Evolutionary conservation across 1,140 invertebrate genomes (phyloP).

Genomic region (Panagrolaimus sp.): DNA sequence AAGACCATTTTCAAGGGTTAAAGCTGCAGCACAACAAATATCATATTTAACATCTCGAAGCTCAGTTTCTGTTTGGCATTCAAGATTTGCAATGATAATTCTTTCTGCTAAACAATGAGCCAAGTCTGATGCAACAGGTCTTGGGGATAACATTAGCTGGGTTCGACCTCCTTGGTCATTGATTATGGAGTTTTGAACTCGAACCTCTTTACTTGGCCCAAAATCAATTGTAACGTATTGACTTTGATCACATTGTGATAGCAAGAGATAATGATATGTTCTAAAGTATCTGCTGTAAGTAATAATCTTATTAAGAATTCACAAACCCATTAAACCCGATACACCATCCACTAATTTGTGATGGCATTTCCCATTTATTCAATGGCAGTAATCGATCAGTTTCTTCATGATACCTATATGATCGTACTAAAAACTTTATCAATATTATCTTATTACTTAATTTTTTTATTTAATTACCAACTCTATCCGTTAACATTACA

Average conservation of each 20-base stretch:
- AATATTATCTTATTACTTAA: conserved; percentile 4
- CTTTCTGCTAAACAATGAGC: background rate
- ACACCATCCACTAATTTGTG: conserved; percentile 45
- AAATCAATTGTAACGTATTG: conserved; percentile 5
- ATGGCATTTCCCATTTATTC: conserved; percentile 54
- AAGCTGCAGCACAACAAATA: conserved; percentile 1
- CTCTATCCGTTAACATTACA: conserved; percentile 54
- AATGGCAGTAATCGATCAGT: conserved; percentile 32
- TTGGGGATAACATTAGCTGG: background rate
- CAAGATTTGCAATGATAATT: background rate
- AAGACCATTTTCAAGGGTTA: conserved; percentile 3
- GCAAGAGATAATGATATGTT: background rate
- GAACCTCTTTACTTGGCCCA: background rate
- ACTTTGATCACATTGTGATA: background rate
- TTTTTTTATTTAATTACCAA: conserved; percentile 37
- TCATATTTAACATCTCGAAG: conserved; percentile 1
- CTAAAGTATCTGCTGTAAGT: background rate
- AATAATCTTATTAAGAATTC: background rate
- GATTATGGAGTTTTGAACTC: background rate
- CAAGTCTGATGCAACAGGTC: background rate
- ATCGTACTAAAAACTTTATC: conserved; percentile 40
- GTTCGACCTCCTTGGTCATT: background rate
- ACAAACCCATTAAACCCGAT: conserved; percentile 34
- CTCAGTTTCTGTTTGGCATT: background rate
- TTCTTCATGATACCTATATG: conserved; percentile 39